Conservation (phyloP, 2,888 invertebrate species). For the Macaria notata region DNA sequence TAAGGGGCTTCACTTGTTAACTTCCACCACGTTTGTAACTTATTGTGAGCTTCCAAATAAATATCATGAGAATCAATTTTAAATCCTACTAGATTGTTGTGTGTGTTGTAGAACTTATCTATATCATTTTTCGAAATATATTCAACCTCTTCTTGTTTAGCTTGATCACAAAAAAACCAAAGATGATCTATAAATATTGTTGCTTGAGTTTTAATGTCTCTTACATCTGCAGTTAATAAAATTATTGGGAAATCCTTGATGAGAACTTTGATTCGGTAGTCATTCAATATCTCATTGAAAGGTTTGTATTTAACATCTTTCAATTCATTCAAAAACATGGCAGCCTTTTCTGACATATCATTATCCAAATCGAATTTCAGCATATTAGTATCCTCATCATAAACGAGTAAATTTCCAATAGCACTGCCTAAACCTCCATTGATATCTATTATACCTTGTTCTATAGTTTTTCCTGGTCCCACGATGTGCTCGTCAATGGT, state of each 20-base stretch:
- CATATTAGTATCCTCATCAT: constrained; percentile 33
- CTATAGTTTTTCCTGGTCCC: constrained; percentile 34
- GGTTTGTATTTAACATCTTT: constrained; percentile 23
- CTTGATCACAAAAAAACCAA: constrained; percentile 4
- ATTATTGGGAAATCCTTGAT: constrained; percentile 42
- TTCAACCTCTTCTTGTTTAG: constrained; percentile 2
- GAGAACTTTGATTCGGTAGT: constrained; percentile 38
- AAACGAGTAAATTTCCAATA: constrained; percentile 43
- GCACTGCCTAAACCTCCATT: constrained; percentile 45
- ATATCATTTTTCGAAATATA: background rate
- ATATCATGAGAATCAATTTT: background rate
- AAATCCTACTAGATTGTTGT: background rate
- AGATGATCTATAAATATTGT: background rate
- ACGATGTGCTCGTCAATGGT: constrained; percentile 36
- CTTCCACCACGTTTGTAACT: constrained; percentile 8
- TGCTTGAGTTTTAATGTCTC: background rate
- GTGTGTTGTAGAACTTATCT: background rate
- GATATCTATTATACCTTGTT: constrained; percentile 35
- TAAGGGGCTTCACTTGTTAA: background rate
- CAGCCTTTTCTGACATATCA: constrained; percentile 34
- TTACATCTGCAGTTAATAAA: constrained; percentile 35
- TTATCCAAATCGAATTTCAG: constrained; percentile 36
- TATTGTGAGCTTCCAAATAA: constrained; percentile 3
- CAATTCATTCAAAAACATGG: constrained; percentile 29
- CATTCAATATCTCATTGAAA: constrained; percentile 13